These are phyloP conservation scores for Capromys pilorides DNA, from an alignment of 2,797 vertebrate species.

Conservation along the genomic window DNA sequence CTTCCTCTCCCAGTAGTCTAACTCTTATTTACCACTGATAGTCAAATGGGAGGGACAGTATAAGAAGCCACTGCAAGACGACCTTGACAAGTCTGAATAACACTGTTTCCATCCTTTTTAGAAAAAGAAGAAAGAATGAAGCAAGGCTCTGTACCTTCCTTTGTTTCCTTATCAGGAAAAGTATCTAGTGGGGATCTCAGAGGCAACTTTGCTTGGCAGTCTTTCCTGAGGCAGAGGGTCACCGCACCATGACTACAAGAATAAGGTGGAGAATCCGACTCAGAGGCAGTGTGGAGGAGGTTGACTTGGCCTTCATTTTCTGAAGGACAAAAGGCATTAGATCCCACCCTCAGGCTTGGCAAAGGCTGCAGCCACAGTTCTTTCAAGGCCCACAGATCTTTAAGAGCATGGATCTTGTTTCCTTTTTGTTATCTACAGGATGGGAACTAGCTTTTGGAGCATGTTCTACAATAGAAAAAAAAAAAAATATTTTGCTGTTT, in stretches of 20 bases:
- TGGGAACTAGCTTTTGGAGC: background rate
- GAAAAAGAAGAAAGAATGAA: background rate
- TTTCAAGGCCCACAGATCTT: background rate
- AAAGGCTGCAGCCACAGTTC: background rate
- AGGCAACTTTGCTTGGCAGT: background rate
- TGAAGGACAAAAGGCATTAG: background rate
- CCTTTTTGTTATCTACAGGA: background rate
- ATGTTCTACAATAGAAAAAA: constrained; percentile 42
- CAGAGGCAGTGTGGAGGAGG: background rate
- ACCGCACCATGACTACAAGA: background rate
- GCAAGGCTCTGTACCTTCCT: background rate
- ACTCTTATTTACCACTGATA: background rate
- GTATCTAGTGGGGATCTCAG: background rate
- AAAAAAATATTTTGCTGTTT: constrained; percentile 40
- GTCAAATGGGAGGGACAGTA: background rate
- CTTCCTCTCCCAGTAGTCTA: background rate
- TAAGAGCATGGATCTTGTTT: background rate
- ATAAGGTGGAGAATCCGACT: background rate
- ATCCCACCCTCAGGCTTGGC: background rate
- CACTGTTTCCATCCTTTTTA: constrained; percentile 7
- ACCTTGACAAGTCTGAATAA: constrained; percentile 42
- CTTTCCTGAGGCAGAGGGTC: background rate
- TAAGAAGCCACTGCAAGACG: background rate
- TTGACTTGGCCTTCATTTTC: background rate
- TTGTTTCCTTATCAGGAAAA: constrained; percentile 45